Evolutionary conservation across 2,888 invertebrate genomes (phyloP), one percentile per base, ranked within the genome.

Genomic region (Ypsolopha scabrella): DNA sequence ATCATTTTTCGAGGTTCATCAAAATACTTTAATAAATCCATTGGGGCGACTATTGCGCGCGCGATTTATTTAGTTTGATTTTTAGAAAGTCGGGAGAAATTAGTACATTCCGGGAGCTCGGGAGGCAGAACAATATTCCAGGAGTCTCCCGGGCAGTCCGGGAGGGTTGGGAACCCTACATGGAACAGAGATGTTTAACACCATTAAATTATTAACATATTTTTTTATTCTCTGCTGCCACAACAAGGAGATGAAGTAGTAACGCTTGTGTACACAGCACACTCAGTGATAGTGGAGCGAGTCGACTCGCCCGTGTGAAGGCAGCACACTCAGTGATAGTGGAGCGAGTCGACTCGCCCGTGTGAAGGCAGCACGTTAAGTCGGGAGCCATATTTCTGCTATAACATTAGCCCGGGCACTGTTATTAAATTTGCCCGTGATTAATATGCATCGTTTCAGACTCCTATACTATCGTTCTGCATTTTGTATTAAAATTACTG

Each of bases 361-460:
- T 36, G 41, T 49, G 33, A 49, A 41, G 41, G 33, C 41, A 10
- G 41, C 49, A 37, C 38, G 38, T 11, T 13, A 6, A n/a, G 6
- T 11, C 48, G 36, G 37, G 13, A 6, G 48, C 49, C 39, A 49
- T 49, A 49, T 49, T 41, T 24, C 41, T 33, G 35, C 49, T 49
- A 45, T 41, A 41, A 34, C 50, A 53, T 47, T 50, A 14, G 48
- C 6, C 49, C 14, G 41, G 47, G 36, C 43, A 43, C 43, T 44
- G 49, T 53, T 53, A 53, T 53, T 53, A 53, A 53, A 53, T 53
- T 51, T 53, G 51, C 51, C 11, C 34, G 36, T 51, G 51, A 53
- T 53, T 53, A 51, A 53, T 53, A 49, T 33, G 43, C 46, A 35
- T 8, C 34, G 46, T 35, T 11, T 46, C 11, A 1, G 8, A 38